Evolutionary conservation across 1,140 invertebrate genomes (phyloP).

Genomic region (Formica selysi): DNA sequence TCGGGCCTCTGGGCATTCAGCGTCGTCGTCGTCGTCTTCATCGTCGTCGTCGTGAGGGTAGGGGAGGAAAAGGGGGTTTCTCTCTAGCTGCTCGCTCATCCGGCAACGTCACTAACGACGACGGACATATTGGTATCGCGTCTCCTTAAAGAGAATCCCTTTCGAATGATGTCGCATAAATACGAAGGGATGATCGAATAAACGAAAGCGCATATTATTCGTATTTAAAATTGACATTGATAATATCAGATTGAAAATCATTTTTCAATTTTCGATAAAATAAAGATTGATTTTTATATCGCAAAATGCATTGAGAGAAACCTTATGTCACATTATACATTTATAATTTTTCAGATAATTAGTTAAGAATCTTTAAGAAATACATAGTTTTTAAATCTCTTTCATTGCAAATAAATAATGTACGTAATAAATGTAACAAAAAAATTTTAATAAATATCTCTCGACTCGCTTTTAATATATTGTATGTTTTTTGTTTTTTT

Average conservation of each 20-base stretch:
- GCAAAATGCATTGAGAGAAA: neutral
- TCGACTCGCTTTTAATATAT: neutral
- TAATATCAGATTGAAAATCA: neutral
- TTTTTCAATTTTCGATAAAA: neutral
- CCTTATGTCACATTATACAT: neutral
- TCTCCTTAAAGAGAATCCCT: slow-evolving; percentile 69
- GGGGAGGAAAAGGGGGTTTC: neutral
- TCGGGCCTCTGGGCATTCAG: slow-evolving; percentile 78
- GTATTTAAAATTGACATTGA: neutral
- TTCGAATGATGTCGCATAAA: slow-evolving; percentile 57
- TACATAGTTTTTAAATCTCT: neutral
- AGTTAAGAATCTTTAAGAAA: neutral
- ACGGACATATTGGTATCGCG: slow-evolving; percentile 74
- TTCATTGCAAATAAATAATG: neutral
- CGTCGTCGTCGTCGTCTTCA: slow-evolving; percentile 45
- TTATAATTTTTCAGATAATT: neutral
- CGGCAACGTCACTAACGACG: slow-evolving; percentile 77
- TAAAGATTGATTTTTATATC: neutral
- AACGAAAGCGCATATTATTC: neutral
- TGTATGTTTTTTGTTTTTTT: neutral
- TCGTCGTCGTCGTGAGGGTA: slow-evolving; percentile 13
- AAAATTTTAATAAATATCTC: slow-evolving; percentile 19
- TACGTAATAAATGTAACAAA: neutral
- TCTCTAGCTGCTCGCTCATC: slow-evolving; percentile 71
- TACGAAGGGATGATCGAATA: slow-evolving; percentile 30